phyloP scores from a whole-genome alignment of 1,140 invertebrate species.

The Aphaenogaster ashmeadi region DNA sequence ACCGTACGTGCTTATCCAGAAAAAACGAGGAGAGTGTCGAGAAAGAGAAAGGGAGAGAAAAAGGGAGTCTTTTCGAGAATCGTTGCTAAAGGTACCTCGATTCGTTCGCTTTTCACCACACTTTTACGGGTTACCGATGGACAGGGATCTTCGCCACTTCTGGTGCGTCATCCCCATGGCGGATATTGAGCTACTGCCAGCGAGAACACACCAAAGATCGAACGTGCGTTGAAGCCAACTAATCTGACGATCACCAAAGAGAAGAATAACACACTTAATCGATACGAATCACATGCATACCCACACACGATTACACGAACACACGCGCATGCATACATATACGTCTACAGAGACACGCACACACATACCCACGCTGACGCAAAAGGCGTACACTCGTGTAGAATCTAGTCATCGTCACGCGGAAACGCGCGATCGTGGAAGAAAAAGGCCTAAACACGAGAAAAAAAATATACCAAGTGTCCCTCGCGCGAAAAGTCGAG shows the following conservation, averaged over 20 bases:
- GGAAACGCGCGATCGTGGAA: slow-evolving; percentile 50
- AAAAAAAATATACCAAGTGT: slow-evolving; percentile 9
- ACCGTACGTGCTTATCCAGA: slow-evolving; percentile 4
- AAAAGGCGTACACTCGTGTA: slow-evolving; percentile 43
- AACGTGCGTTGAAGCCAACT: slow-evolving; percentile 34
- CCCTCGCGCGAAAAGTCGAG: slow-evolving; percentile 49
- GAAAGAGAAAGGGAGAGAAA: slow-evolving; percentile 10
- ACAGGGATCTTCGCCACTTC: slow-evolving; percentile 36
- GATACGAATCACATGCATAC: not conserved
- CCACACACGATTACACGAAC: slow-evolving; percentile 9
- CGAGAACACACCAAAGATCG: slow-evolving; percentile 55
- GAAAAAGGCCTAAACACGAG: slow-evolving; percentile 69
- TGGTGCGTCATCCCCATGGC: slow-evolving; percentile 59
- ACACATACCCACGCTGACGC: slow-evolving; percentile 29
- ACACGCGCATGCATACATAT: slow-evolving; percentile 23
- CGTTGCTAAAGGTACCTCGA: not conserved
- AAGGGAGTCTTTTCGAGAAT: slow-evolving; percentile 2
- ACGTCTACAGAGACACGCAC: slow-evolving; percentile 26
- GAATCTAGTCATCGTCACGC: slow-evolving; percentile 66
- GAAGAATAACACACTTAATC: slow-evolving; percentile 25
- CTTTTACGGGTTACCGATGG: slow-evolving; percentile 38
- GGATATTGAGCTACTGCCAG: slow-evolving; percentile 70
- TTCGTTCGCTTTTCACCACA: slow-evolving; percentile 22
- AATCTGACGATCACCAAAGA: slow-evolving; percentile 50
- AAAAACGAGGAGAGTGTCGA: not conserved